Evolutionary conservation across 2,888 invertebrate genomes (phyloP), one percentile per base, ranked within the genome.

Genomic region (Rhodophaea formosa): DNA sequence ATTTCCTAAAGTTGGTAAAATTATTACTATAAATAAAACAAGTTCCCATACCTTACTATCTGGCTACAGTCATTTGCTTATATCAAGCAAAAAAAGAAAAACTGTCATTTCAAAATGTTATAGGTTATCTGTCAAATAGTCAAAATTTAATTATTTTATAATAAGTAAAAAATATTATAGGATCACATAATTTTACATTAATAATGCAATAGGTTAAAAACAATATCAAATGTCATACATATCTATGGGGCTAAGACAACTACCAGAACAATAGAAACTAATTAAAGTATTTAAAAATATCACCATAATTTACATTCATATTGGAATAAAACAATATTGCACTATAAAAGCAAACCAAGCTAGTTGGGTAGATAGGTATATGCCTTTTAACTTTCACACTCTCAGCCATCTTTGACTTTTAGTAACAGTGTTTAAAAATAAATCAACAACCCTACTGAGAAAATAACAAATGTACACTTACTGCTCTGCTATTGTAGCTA

Each of bases 401-500:
- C 76, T 78, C 88, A 86, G 87, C 88, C 88, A 88, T 88, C 82
- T 88, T 88, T 85, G 77, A 82, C 79, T 83, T 71, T 77, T 74
- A 75, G 68, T 69, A 76, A 70, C 66, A 77, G 71, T 73, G 82
- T 82, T 79, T 86, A 85, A 82, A 86, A 86, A 84, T 87, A 84
- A 86, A 84, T 79, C 77, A 76, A 72, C 69, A 76, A 74, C 70
- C 68, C 64, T 64, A 67, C 62, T 70, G 57, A 70, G 60, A 68
- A 73, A 70, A 74, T 66, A 74, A 62, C 58, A 71, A 72, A 78
- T 72, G 65, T 71, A 57, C 67, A 92, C 94, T 94, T 93, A 98
- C 98, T 95, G 95, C 80, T 97, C 95, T 70, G 98, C 97, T 82
- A 98, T 96, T 59, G 97, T 96, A 68, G 95, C 94, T 69, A 98